Evolutionary conservation across 1,140 invertebrate genomes (phyloP).

Genomic region (Lysiphlebus fabarum): DNA sequence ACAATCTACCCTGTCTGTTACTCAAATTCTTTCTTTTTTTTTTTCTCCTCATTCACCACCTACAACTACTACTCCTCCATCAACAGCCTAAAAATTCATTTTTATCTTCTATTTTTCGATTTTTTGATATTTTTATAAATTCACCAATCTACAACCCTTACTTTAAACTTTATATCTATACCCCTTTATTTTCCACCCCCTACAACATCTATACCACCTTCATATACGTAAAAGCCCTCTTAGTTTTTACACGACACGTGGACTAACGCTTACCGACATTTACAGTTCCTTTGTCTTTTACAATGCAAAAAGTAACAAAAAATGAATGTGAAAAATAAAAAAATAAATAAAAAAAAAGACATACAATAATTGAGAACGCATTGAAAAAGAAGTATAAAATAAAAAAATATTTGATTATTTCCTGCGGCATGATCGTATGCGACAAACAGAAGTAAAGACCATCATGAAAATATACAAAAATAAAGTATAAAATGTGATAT

Average conservation of each 20-base stretch:
- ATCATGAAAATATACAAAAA: neutral
- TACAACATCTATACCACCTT: too few species aligned
- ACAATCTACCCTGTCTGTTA: slow-evolving; percentile 14
- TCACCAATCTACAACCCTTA: too few species aligned
- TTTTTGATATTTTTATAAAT: neutral
- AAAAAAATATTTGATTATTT: slow-evolving; percentile 22
- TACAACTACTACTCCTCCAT: slow-evolving; percentile 8
- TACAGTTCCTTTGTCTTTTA: slow-evolving; percentile 18
- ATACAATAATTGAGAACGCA: slow-evolving; percentile 9
- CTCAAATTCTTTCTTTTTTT: slow-evolving; percentile 22
- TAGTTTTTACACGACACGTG: slow-evolving; percentile 23
- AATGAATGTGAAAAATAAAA: slow-evolving; percentile 13
- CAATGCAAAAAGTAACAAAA: slow-evolving; percentile 20
- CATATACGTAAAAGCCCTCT: slow-evolving; percentile 19
- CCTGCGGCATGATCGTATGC: slow-evolving; percentile 14
- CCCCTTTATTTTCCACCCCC: too few species aligned
- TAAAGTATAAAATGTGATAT: slow-evolving; percentile 10
- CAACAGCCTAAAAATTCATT: slow-evolving; percentile 7
- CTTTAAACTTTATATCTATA: too few species aligned
- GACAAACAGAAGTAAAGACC: slow-evolving; percentile 12
- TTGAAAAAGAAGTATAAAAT: slow-evolving; percentile 12
- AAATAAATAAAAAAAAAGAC: too few species aligned
- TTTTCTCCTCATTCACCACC: slow-evolving; percentile 19
- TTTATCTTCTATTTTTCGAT: neutral
- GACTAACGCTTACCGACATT: slow-evolving; percentile 21